Base-by-base conservation (phyloP, 2,888 invertebrate species). In the Callyntrura guangdongensis region DNA sequence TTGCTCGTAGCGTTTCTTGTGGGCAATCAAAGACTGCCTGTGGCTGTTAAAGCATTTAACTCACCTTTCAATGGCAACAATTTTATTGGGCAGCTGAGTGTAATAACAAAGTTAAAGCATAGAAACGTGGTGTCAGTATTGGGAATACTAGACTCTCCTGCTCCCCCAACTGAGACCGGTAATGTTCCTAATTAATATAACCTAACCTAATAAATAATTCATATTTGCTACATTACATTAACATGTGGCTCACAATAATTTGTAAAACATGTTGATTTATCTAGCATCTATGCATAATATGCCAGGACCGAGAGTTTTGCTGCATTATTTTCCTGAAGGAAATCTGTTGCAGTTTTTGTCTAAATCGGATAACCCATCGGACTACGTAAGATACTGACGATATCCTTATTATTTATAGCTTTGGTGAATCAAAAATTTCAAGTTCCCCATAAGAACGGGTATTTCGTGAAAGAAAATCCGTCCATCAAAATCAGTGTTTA, bases 321-420 rank as follows among this genome's bases (percentile, higher is more conserved):
- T 90, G 11, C 67, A 64, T 5, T 84, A 83, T n/a, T 86, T 77
- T 49, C 61, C 82, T 0, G 81, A 91, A 22, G 92, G 92, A 20
- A 89, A 89, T 64, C 61, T 92, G 0, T 27, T 91, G n/a, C 85
- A 89, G n/a, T 92, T 61, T 79, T 69, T 92, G 6, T 25, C 27
- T 0, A 72, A 64, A 0, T 61, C 22, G 45, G 47, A 47, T 8
- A 90, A 72, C 64, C 61, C 86, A 4, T 79, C 25, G 59, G 84
- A 91, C 47, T 87, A 47, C 45, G 91, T 84, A 87, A 84, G 64
- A 2, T 12, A 14, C 14, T 3, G 6, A 9, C 4, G 22, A 17
- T 27, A 47, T 56, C 0, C 5, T 77, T n/a, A n/a, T n/a, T n/a
- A n/a, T n/a, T n/a, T n/a, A n/a, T n/a, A n/a, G n/a, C n/a, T n/a